These are phyloP conservation scores for Podilymbus podiceps DNA, from an alignment of 2,113 vertebrate species.

Conservation along the genomic window DNA sequence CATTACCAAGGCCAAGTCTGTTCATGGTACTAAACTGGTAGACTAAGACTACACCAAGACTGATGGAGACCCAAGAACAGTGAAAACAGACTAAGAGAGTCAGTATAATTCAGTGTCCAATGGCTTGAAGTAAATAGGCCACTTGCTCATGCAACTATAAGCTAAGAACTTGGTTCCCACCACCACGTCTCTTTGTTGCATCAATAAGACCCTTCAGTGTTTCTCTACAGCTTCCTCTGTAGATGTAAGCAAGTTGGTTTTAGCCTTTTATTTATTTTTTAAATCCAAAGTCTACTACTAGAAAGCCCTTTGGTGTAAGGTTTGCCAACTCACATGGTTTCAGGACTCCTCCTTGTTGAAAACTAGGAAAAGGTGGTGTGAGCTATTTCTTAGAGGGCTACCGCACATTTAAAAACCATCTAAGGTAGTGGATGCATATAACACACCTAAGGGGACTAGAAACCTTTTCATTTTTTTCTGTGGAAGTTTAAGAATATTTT, in stretches of 20 bases:
- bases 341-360: neutral
- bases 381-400: neutral
- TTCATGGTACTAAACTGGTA: neutral
- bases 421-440: neutral
- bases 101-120: neutral
- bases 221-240: neutral
- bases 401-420: neutral
- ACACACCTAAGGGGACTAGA: neutral
- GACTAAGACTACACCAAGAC: neutral
- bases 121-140: neutral
- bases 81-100: neutral
- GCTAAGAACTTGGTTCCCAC: neutral
- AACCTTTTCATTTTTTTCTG: neutral
- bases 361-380: neutral
- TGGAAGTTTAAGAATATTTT: neutral
- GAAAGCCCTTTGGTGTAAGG: neutral
- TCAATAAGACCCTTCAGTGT: neutral
- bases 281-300: neutral
- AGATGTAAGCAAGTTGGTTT: neutral
- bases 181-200: neutral
- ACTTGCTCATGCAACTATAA: neutral
- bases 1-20: neutral
- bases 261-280: neutral
- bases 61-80: neutral
- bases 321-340: neutral